Evolutionary conservation across 2,113 vertebrate genomes (phyloP), one percentile per base, ranked within the genome.

Genomic region (Neomonachus schauinslandi): DNA sequence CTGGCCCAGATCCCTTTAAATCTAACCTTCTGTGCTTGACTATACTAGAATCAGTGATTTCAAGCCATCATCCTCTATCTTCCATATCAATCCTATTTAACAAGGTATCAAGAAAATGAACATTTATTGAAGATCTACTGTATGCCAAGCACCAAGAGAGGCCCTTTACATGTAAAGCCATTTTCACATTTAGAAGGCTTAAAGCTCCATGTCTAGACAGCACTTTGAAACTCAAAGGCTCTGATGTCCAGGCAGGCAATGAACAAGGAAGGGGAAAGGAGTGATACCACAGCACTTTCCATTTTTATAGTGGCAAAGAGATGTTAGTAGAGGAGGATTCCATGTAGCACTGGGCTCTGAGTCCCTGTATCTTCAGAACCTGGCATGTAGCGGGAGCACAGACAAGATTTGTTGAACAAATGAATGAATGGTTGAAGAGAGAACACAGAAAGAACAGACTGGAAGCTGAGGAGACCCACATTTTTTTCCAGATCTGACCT

Each of bases 111-210:
- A 69, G 31, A 31, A 97, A 92, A 76, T 0, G 9, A 42, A 91
- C 31, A 51, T 85, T 92, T 77, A 74, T 55, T 51, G 39, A 91
- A 7, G 69, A 42, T 69, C 55, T 82, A 53, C n/a, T 22, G 7
- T 74, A 46, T 8, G 46, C 72, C 46, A 92, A 31, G n/a, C 57
- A 61, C 42, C 84, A 92, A 61, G 59, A 12, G n/a, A 91, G 59
- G 15, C 22, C 84, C 51, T 96, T 91, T 74, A 39, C n/a, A 28
- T 21, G 9, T 63, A 63, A 89, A 85, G 55, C 24, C 26, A 72
- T 82, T 80, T 93, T 87, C 53, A 97, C 57, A 74, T 19, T 65
- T 51, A 51, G 83, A 82, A 94, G 36, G 4, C 88, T 91, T 42
- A 57, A 83, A 39, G 31, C 46, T 65, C 42, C 19, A 14, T 24